phyloP scores from a whole-genome alignment of 2,113 vertebrate species.

The Ageneiosus marmoratus region DNA sequence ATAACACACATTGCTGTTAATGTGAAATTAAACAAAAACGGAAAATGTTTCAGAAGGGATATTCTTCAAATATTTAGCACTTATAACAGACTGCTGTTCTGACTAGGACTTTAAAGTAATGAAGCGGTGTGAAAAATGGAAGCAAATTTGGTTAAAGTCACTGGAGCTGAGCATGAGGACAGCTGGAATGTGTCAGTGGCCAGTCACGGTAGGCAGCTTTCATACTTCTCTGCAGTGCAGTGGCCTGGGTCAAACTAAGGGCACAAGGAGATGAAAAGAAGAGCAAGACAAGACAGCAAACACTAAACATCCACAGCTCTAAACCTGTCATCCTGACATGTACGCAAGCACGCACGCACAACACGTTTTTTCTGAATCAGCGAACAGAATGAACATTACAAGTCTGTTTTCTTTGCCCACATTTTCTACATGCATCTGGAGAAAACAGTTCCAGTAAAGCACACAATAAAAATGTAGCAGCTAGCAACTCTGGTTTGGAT shows the following conservation, averaged over 20 bases:
- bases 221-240: slow-evolving; percentile 20
- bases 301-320: slow-evolving; percentile 1
- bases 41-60: neutral
- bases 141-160: neutral
- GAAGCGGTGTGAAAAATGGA: neutral
- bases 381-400: neutral
- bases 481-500: neutral
- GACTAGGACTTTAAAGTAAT: neutral
- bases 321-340: neutral
- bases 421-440: neutral
- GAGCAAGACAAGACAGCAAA: slow-evolving; percentile 20
- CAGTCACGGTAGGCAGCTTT: slow-evolving; percentile 26
- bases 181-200: slow-evolving; percentile 26
- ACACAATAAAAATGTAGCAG: neutral
- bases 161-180: slow-evolving; percentile 3
- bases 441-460: neutral
- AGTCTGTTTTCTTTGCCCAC: neutral
- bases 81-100: neutral
- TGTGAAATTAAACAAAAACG: neutral
- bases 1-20: neutral
- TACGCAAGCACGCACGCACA: neutral
- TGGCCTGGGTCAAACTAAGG: slow-evolving; percentile 29
- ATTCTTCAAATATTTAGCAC: neutral
- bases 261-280: slow-evolving; percentile 25
- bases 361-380: neutral